Evolutionary conservation across 2,888 invertebrate species (phyloP).

Genomic region (Metalampra italica): DNA sequence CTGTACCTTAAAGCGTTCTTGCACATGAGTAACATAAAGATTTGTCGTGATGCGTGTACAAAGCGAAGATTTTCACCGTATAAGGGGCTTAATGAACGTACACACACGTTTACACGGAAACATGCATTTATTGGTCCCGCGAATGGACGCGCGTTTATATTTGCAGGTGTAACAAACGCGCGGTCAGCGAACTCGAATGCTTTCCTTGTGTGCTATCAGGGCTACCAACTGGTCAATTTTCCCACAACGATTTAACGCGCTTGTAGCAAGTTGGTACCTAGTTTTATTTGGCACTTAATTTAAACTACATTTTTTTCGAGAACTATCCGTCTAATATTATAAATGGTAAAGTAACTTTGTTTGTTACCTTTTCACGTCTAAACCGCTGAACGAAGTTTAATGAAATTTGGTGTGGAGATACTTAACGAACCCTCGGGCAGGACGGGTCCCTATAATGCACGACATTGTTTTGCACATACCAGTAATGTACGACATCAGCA

Average conservation of each 20-base stretch:
- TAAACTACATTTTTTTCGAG: too few relatives aligned
- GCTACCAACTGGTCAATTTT: constrained; percentile 11
- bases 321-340: too few relatives aligned
- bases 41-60: background rate
- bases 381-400: too few relatives aligned
- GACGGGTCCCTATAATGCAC: too few relatives aligned
- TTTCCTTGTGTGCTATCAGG: constrained; percentile 37
- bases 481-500: too few relatives aligned
- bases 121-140: constrained; percentile 45
- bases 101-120: constrained; percentile 9
- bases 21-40: background rate
- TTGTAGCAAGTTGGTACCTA: too few relatives aligned
- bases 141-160: constrained; percentile 49
- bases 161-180: constrained; percentile 69
- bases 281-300: too few relatives aligned
- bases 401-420: too few relatives aligned
- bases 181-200: constrained; percentile 60
- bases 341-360: too few relatives aligned
- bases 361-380: too few relatives aligned
- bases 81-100: constrained; percentile 36
- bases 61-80: constrained; percentile 33
- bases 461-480: too few relatives aligned
- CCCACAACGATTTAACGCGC: background rate
- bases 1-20: background rate
- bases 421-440: too few relatives aligned